Percentiles rank a stretch among this genome's conserved stretches.
Evolutionary conservation across 1,140 invertebrate species (phyloP).

Genomic region (Drosophila parabipectinata): DNA sequence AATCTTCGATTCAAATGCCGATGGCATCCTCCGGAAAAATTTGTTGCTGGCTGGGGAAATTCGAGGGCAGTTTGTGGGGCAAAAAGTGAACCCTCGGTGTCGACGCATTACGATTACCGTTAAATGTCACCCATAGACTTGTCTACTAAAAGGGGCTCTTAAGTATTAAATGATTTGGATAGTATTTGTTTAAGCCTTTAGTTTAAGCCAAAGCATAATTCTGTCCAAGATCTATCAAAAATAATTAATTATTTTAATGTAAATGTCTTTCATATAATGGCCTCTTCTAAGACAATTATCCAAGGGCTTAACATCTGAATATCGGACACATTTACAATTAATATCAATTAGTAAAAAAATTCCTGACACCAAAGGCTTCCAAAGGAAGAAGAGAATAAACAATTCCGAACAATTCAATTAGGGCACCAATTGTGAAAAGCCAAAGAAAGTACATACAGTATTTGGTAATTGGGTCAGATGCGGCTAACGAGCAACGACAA

Average conservation of each 20-base stretch:
- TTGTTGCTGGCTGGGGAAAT: constrained; percentile 16
- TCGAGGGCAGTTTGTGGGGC: constrained; percentile 17
- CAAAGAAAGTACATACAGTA: constrained; percentile 22
- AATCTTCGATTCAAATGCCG: constrained; percentile 35
- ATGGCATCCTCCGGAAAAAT: constrained; percentile 21
- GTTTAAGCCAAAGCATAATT: not conserved
- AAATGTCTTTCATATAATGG: too few relatives aligned
- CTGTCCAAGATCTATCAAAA: too few relatives aligned
- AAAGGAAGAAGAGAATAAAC: constrained; percentile 13
- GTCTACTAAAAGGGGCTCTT: too few relatives aligned
- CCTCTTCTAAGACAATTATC: too few relatives aligned
- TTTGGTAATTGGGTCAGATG: constrained; percentile 45
- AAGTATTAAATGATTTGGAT: too few relatives aligned
- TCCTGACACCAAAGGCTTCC: not conserved
- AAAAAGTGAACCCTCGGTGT: constrained; percentile 30
- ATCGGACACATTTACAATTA: constrained; percentile 25
- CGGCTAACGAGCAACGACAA: constrained; percentile 28
- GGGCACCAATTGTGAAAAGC: constrained; percentile 36
- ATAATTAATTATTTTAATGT: too few relatives aligned
- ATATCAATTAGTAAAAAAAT: constrained; percentile 45
- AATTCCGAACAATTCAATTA: constrained; percentile 48
- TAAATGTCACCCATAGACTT: constrained; percentile 12
- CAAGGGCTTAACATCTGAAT: not conserved
- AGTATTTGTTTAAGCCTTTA: not conserved
- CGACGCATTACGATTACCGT: constrained; percentile 40